phyloP scores from a whole-genome alignment of 2,113 vertebrate species.

The Diphyllodes magnificus region DNA sequence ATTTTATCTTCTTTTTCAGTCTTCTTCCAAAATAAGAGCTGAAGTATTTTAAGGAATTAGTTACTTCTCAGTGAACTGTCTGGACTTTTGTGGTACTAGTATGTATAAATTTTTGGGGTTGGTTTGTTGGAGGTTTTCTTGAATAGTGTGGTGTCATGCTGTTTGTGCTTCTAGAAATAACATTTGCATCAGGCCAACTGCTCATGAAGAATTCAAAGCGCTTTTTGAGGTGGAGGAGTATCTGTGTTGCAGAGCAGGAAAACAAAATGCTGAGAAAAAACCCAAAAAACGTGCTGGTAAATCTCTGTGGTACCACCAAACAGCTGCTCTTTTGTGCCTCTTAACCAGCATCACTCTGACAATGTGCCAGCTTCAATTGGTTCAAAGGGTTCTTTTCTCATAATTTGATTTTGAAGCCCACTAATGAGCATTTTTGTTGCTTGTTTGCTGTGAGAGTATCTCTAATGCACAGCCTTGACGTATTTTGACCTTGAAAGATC shows the following conservation, averaged over 20 bases:
- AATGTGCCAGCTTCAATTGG: not conserved
- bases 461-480: not conserved
- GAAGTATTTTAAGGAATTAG: not conserved
- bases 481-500: constrained; percentile 43
- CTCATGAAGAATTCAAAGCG: not conserved
- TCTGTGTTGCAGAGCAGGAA: not conserved
- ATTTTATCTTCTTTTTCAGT: not conserved
- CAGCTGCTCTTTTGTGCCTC: not conserved
- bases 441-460: not conserved
- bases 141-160: fast-evolving
- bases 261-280: not conserved
- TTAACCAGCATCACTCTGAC: not conserved
- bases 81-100: not conserved
- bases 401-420: not conserved
- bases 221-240: not conserved
- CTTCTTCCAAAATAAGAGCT: not conserved
- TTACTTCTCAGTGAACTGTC: not conserved
- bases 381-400: not conserved
- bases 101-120: not conserved
- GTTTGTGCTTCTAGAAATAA: not conserved
- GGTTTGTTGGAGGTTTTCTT: not conserved
- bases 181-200: not conserved
- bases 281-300: not conserved
- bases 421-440: not conserved
- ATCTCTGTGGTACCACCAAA: not conserved